Base-by-base conservation (phyloP, 2,797 vertebrate species). In the Sebastes minor region DNA sequence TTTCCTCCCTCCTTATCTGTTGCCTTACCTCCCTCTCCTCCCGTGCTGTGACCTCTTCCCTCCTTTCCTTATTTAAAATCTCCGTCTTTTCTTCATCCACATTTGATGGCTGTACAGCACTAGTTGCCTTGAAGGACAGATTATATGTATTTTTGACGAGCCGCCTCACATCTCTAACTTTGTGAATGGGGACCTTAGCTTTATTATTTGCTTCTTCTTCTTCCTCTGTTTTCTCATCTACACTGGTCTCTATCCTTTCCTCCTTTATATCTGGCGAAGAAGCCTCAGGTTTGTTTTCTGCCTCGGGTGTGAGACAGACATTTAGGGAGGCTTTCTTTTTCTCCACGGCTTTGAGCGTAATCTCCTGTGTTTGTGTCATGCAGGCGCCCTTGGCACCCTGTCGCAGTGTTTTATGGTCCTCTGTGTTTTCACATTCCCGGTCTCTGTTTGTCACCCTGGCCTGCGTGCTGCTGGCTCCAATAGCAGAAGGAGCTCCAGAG, bases 141-240 rank as follows among this genome's bases (percentile, higher is more conserved):
- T 94, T 97, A 72, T 97, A 98, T 1, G 95, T 96, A 88, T 97
- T 98, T 94, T 97, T 98, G 46, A 98, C 95, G 67, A 98, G 94
- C 83, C 97, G 97, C 81, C 97, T 97, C 38, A 98, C 96, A 55
- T 98, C 97, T 86, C 97, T 95, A 22, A 97, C 97, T 91, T 95
- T 97, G 59, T 97, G 97, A 61, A 96, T 93, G 18, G 94, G 93
- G 5, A 64, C 88, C 80, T 95, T 97, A 14, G 76, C 68, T 87
- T 93, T 95, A 28, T 76, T 91, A 16, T 83, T 90, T 1, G 42
- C 88, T n/a, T 14, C 60, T 8, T 92, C 75, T 6, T 84, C 80
- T 4, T 89, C 87, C 14, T 93, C 93, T 65, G 80, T 82, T 89
- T 90, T 92, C 18, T 74, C 68, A 38, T 90, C 80, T 1, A 22